Base-by-base conservation (phyloP, 2,797 vertebrate species). In the Pangasius mekongensis region DNA sequence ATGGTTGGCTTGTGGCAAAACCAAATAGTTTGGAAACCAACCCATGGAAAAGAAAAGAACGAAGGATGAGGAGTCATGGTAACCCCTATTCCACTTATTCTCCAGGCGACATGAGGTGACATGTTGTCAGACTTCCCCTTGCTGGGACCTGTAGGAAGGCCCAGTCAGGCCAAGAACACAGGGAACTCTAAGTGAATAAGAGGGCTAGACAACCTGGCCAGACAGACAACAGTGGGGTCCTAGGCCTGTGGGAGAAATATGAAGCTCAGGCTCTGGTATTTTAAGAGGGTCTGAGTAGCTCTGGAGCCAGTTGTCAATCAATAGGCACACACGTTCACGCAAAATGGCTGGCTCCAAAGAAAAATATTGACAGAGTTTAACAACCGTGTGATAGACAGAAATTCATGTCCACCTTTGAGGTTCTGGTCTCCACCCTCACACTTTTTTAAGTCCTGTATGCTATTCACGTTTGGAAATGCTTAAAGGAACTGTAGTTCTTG, bases 271-370 rank as follows among this genome's bases (percentile, higher is more conserved):
- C 93, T 93, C 92, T 96, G 95, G 95, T 96, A 97, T 97, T 96
- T 96, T 96, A 97, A 97, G 96, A 96, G 96, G 86, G 95, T 92
- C 94, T 95, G 95, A 96, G 96, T 96, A 95, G 95, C 94, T 96
- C 94, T 97, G 96, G 95, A 96, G 96, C 96, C 96, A 96, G 94
- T 94, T 96, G 96, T 96, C 96, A 96, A 96, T 97, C 96, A 96
- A 96, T 96, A 96, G 94, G 93, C 90, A 87, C 92, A 94, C 92
- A 95, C 94, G 96, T 94, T 95, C 94, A 95, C 88, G 91, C 90
- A 92, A 92, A 94, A 95, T 92, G 91, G 91, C 92, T 92, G 92
- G 93, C 89, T 90, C 24, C 76, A 77, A 92, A 91, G 92, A 92
- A 93, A 94, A 93, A 94, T 94, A 96, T 93, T 94, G 94, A 95